phyloP scores from a whole-genome alignment of 30 jellyfish, hydroid and myxozoan genomes.

The Turritopsis dohrnii region DNA sequence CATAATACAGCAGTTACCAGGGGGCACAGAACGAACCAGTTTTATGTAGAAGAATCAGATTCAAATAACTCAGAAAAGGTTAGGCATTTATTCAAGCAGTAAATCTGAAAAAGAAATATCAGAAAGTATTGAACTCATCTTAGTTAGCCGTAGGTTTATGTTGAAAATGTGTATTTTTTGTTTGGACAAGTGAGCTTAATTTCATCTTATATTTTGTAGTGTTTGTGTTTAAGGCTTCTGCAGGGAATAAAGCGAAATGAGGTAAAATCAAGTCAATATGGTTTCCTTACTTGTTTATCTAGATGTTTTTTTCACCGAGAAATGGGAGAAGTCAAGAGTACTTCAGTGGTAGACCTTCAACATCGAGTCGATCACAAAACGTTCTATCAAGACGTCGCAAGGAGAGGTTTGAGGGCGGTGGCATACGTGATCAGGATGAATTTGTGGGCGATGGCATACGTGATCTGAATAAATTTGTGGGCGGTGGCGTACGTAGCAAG shows the following conservation, averaged over 20 bases:
- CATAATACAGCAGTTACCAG: not conserved
- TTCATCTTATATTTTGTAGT: too few relatives aligned
- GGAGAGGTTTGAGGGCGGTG: not conserved
- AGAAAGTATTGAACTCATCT: too few relatives aligned
- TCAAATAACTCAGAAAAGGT: not conserved
- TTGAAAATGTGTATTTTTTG: too few relatives aligned
- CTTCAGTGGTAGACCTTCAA: not conserved
- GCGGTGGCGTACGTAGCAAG: too few relatives aligned
- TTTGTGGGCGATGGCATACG: too few relatives aligned
- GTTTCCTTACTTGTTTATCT: not conserved
- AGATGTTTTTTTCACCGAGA: not conserved
- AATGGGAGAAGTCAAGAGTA: not conserved
- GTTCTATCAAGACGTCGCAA: not conserved
- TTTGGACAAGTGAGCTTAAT: too few relatives aligned
- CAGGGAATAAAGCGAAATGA: too few relatives aligned
- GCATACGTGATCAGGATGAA: too few relatives aligned
- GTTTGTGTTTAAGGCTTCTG: too few relatives aligned
- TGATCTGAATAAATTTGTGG: too few relatives aligned
- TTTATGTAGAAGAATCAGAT: not conserved
- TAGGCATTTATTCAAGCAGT: not conserved
- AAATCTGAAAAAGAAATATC: not conserved
- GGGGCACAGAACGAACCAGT: not conserved
- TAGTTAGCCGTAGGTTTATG: too few relatives aligned
- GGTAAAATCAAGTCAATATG: too few relatives aligned
- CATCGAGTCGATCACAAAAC: not conserved